Evolutionary conservation across 1,140 invertebrate species (phyloP).

Genomic region (Saccostrea echinata): DNA sequence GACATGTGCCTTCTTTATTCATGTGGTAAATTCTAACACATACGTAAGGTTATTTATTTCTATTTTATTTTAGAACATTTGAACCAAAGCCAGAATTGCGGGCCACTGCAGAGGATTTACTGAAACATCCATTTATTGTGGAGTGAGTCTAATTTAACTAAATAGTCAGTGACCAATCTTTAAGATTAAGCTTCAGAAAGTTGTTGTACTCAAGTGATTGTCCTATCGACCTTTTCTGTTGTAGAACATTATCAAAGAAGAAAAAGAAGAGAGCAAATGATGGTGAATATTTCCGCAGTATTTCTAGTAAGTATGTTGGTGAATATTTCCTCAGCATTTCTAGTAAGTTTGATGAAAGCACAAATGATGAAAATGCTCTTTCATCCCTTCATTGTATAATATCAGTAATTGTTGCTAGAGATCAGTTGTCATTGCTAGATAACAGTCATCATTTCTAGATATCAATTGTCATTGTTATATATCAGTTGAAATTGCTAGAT

Average conservation of each 20-base stretch:
- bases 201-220: no score
- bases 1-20: no score
- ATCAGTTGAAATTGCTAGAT: no score
- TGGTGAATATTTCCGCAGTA: constrained; percentile 66
- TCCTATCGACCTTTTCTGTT: background rate
- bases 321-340: constrained; percentile 64
- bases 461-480: no score
- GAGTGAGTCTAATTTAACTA: constrained; percentile 80
- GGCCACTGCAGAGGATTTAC: constrained; percentile 90
- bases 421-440: no score
- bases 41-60: background rate
- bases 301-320: constrained; percentile 44
- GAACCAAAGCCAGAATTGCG: constrained; percentile 93
- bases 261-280: constrained; percentile 70
- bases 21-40: no score
- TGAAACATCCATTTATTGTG: constrained; percentile 94
- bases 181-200: no score
- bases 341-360: background rate
- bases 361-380: background rate
- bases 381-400: no score
- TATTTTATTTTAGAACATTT: constrained; percentile 86
- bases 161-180: background rate
- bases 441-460: no score
- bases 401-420: no score
- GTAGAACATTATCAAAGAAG: constrained; percentile 68